These are phyloP conservation scores for Synanthedon vespiformis DNA, from an alignment of 2,888 invertebrate genomes.

Conservation along the genomic window DNA sequence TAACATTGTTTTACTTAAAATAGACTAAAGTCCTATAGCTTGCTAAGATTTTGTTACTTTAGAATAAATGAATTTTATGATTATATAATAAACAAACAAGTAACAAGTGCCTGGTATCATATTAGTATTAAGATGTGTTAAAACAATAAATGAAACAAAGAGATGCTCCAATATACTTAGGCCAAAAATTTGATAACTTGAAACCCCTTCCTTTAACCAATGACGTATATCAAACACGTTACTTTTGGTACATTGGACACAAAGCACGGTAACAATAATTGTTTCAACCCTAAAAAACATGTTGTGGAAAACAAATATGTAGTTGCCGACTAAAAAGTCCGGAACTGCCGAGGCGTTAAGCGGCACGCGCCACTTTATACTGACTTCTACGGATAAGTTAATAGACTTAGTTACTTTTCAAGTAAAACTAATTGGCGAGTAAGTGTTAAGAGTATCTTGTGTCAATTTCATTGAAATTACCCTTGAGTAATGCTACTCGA, in stretches of 20 bases:
- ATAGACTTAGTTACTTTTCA: too few relatives aligned
- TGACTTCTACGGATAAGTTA: not conserved
- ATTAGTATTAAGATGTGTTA: too few relatives aligned
- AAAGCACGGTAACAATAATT: constrained; percentile 3
- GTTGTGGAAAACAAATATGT: constrained; percentile 9
- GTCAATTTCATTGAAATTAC: too few relatives aligned
- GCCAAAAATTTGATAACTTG: not conserved
- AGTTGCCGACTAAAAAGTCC: constrained; percentile 16
- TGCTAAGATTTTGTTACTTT: too few relatives aligned
- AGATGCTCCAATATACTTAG: too few relatives aligned
- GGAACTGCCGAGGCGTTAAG: constrained; percentile 9
- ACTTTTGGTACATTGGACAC: constrained; percentile 5
- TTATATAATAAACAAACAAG: not conserved
- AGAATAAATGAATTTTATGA: too few relatives aligned
- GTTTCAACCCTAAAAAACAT: constrained; percentile 9
- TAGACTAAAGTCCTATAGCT: too few relatives aligned
- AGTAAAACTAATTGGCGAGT: too few relatives aligned
- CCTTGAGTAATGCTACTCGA: too few relatives aligned
- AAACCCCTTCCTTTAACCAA: not conserved
- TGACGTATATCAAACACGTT: constrained; percentile 8
- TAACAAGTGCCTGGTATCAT: constrained; percentile 1
- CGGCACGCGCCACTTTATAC: not conserved
- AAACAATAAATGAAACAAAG: too few relatives aligned
- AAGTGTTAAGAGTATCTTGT: too few relatives aligned
- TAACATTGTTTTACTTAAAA: too few relatives aligned